Conservation (phyloP, 92 coral and sea anemone species). For the Epizoanthus rinbou region DNA sequence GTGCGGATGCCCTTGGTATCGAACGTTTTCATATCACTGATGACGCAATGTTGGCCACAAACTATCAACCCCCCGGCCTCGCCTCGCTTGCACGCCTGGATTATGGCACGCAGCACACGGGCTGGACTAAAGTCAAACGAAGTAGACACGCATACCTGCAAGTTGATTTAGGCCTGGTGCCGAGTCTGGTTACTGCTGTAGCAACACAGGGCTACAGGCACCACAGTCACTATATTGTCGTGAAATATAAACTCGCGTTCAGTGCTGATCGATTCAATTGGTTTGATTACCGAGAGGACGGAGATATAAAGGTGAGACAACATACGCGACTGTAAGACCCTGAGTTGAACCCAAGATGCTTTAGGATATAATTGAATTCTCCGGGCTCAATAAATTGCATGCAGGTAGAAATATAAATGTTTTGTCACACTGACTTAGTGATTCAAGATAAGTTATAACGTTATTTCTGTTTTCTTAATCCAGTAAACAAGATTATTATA, state of each 20-base stretch:
- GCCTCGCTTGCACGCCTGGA: neutral
- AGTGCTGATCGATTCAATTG: conserved; percentile 28
- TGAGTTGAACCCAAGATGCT: no score
- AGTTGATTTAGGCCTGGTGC: conserved; percentile 17
- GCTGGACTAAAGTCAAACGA: neutral
- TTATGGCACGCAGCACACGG: neutral
- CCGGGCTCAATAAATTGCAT: no score
- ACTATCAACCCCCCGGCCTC: no score
- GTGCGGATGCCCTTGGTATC: conserved; percentile 5
- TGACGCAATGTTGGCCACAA: neutral
- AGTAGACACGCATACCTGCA: conserved; percentile 6
- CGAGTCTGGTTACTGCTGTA: conserved; percentile 35
- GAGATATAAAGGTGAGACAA: conserved; percentile 25
- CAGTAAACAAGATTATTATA: no score
- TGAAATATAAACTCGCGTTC: conserved; percentile 15
- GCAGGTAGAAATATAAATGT: no score
- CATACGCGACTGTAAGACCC: no score
- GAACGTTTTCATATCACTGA: conserved; percentile 21
- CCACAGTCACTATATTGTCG: neutral
- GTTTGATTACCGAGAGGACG: conserved; percentile 35
- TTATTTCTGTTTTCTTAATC: no score
- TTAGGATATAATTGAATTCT: no score
- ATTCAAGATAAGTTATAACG: no score
- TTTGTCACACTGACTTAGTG: no score
- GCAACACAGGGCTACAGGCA: neutral